Evolutionary conservation across 2,113 vertebrate genomes (phyloP).

Genomic region (Solea senegalensis): DNA sequence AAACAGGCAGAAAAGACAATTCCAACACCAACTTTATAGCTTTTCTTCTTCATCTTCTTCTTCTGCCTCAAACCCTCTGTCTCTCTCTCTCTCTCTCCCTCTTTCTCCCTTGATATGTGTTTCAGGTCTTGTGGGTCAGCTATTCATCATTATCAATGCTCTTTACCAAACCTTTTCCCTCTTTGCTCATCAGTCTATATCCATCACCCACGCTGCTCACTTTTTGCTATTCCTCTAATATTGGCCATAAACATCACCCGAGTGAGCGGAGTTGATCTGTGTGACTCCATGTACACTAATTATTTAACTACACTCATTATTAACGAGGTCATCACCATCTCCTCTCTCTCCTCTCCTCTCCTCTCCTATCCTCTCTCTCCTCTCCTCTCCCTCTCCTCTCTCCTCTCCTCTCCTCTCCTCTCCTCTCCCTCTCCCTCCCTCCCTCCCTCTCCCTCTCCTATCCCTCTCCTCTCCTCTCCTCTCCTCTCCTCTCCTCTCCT

Average conservation of each 20-base stretch:
- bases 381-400: not conserved
- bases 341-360: not conserved
- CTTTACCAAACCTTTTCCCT: slow-evolving; percentile 39
- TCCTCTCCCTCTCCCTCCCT: not conserved
- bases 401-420: not conserved
- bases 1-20: slow-evolving; percentile 21
- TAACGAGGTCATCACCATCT: too few species aligned
- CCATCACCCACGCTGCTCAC: slow-evolving; percentile 51
- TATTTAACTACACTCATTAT: too few species aligned
- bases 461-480: not conserved
- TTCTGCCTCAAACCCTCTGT: slow-evolving; percentile 10
- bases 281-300: too few species aligned
- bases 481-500: not conserved
- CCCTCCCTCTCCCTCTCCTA: not conserved
- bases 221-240: too few species aligned
- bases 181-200: slow-evolving; percentile 47
- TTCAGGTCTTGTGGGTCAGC: slow-evolving; percentile 40
- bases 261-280: too few species aligned
- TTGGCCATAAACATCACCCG: too few species aligned
- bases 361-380: not conserved
- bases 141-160: slow-evolving; percentile 63
- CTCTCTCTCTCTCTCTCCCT: not conserved
- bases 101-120: slow-evolving; percentile 35
- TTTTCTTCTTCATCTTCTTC: not conserved
- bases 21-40: not conserved